A percentile compares a stretch with the other conserved stretches of the same genome.
phyloP scores from a whole-genome alignment of 2,113 vertebrate genomes.

The Trematomus loennbergii region DNA sequence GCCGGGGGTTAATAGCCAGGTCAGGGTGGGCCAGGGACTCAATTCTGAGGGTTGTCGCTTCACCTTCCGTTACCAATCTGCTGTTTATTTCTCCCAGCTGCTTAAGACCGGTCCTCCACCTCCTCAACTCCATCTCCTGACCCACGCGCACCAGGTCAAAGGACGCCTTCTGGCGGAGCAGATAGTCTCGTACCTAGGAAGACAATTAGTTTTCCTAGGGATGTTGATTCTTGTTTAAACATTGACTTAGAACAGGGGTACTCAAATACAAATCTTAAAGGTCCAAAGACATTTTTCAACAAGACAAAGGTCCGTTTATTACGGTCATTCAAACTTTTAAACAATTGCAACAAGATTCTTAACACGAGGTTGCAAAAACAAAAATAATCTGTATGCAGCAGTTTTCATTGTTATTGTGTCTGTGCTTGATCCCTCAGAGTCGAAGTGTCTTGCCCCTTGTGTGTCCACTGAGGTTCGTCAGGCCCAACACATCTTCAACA shows the following conservation, averaged over 20 bases:
- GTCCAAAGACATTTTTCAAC: too few relatives aligned
- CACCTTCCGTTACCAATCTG: slow-evolving; percentile 77
- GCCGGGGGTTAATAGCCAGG: slow-evolving; percentile 67
- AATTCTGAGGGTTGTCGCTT: slow-evolving; percentile 70
- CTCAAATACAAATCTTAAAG: too few relatives aligned
- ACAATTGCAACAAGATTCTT: too few relatives aligned
- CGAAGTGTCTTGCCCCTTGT: too few relatives aligned
- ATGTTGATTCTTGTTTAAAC: neutral
- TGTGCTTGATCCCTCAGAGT: too few relatives aligned
- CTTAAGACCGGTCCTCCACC: slow-evolving; percentile 73
- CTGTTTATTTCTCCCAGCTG: slow-evolving; percentile 82
- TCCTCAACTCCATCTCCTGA: slow-evolving; percentile 88
- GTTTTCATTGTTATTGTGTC: too few relatives aligned
- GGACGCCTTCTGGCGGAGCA: slow-evolving; percentile 90
- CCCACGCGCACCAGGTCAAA: slow-evolving; percentile 90
- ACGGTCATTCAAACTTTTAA: too few relatives aligned
- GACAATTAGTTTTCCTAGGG: neutral
- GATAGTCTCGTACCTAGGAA: slow-evolving; percentile 83
- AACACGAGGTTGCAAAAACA: too few relatives aligned
- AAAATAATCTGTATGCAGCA: too few relatives aligned
- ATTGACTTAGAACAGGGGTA: neutral
- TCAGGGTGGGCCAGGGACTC: slow-evolving; percentile 82
- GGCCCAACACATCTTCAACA: too few relatives aligned
- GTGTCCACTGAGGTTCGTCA: too few relatives aligned
- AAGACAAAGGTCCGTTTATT: too few relatives aligned